These are phyloP conservation scores for Spinus pinus DNA, from an alignment of 2,797 vertebrate species.

Conservation along the genomic window DNA sequence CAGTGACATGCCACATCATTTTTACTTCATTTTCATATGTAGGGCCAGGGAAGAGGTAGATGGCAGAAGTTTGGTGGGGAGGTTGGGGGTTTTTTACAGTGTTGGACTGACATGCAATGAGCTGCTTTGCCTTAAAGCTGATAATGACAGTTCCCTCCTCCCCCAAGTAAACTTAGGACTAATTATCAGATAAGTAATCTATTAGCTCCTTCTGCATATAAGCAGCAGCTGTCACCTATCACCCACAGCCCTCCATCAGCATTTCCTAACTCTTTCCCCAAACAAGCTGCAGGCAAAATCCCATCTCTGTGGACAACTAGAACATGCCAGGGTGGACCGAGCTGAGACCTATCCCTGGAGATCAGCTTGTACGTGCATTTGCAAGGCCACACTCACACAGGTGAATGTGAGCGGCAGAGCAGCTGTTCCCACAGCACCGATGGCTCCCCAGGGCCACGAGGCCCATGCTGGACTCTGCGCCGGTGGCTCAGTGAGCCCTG, in stretches of 20 bases:
- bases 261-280: neutral
- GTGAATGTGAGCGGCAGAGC: fast-evolving
- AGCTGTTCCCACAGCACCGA: fast-evolving
- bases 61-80: neutral
- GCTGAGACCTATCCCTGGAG: neutral
- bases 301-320: neutral
- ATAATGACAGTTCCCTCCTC: neutral
- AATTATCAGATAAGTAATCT: conserved; percentile 25
- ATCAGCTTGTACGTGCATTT: neutral
- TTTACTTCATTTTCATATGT: neutral
- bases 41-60: neutral
- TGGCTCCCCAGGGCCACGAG: neutral
- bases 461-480: neutral
- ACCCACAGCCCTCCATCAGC: neutral
- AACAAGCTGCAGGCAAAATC: neutral
- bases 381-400: fast-evolving
- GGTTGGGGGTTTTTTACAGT: neutral
- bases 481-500: neutral
- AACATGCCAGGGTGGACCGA: neutral
- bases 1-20: neutral
- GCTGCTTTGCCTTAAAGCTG: neutral
- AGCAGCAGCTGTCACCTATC: conserved; percentile 15
- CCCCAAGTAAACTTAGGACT: neutral
- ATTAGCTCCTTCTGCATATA: neutral
- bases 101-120: neutral